Conservation (phyloP, 2,888 invertebrate species). For the Arctia plantaginis region DNA sequence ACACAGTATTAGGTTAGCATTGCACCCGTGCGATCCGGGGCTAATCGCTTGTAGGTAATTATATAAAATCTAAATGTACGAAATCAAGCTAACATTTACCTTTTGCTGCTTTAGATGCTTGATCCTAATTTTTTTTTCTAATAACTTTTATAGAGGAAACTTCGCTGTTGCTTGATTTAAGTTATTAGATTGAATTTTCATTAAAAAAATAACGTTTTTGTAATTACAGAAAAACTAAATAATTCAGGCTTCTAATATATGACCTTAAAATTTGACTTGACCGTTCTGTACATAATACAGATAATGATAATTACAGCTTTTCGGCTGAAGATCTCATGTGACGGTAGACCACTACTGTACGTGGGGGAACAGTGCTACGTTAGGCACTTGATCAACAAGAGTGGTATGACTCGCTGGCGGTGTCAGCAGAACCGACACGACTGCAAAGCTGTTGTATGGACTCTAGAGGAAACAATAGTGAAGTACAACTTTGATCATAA, state of each 20-base stretch:
- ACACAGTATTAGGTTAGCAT: too few relatives aligned
- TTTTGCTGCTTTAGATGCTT: too few relatives aligned
- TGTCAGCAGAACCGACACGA: conserved; percentile 36
- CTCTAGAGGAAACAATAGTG: conserved; percentile 27
- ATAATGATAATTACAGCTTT: conserved; percentile 21
- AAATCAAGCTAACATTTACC: too few relatives aligned
- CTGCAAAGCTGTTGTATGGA: conserved; percentile 49
- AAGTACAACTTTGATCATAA: conserved; percentile 36
- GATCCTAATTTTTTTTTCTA: too few relatives aligned
- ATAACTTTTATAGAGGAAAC: too few relatives aligned
- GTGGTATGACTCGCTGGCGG: conserved; percentile 45
- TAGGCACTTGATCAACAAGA: conserved; percentile 31
- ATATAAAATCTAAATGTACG: too few relatives aligned
- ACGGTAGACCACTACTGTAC: conserved; percentile 31
- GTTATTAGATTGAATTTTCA: too few relatives aligned
- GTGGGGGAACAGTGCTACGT: conserved; percentile 26
- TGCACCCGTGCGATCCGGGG: too few relatives aligned
- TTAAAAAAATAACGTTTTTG: background rate
- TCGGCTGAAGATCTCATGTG: conserved; percentile 14
- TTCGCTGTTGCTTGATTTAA: too few relatives aligned
- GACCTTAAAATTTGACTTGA: background rate
- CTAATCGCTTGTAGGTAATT: too few relatives aligned
- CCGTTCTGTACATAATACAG: background rate
- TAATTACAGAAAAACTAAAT: background rate
- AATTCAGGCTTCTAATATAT: too few relatives aligned